phyloP scores from a whole-genome alignment of 2,797 vertebrate genomes.

The Mastacembelus armatus region DNA sequence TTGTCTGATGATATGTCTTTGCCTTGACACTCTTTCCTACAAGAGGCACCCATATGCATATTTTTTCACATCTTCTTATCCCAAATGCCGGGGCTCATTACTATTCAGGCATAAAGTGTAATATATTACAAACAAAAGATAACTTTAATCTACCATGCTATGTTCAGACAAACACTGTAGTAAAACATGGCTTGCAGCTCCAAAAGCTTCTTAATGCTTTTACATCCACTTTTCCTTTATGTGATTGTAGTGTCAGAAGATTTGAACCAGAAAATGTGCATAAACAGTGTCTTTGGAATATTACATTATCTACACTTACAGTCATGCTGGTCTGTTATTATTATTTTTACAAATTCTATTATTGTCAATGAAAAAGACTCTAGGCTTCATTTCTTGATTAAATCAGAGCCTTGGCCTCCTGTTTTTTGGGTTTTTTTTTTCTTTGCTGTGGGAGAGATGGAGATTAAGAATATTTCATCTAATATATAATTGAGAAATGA shows the following conservation, averaged over 20 bases:
- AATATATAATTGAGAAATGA: conserved; percentile 12
- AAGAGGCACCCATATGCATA: conserved; percentile 23
- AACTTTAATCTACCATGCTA: conserved; percentile 15
- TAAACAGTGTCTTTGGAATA: conserved; percentile 31
- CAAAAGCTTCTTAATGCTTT: conserved; percentile 12
- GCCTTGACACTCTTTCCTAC: conserved; percentile 10
- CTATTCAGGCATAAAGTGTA: conserved; percentile 12
- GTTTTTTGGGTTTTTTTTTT: too few species aligned
- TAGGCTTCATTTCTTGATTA: conserved; percentile 33
- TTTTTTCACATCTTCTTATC: conserved; percentile 24
- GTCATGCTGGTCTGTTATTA: conserved; percentile 16
- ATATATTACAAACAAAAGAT: neutral
- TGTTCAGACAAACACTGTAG: conserved; percentile 9
- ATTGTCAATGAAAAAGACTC: conserved; percentile 23
- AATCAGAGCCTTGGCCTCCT: conserved; percentile 25
- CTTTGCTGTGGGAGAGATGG: conserved; percentile 14
- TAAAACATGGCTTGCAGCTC: conserved; percentile 12
- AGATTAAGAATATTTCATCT: conserved; percentile 26
- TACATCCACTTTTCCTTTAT: conserved; percentile 7
- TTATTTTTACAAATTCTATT: conserved; percentile 26
- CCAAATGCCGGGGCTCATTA: conserved; percentile 2
- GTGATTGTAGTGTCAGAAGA: neutral
- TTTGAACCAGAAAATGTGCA: conserved; percentile 45
- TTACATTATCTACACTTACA: neutral
- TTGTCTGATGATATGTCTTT: conserved; percentile 5